Conservation (phyloP, 2,113 vertebrate genomes). For the Platysteira castanea region DNA sequence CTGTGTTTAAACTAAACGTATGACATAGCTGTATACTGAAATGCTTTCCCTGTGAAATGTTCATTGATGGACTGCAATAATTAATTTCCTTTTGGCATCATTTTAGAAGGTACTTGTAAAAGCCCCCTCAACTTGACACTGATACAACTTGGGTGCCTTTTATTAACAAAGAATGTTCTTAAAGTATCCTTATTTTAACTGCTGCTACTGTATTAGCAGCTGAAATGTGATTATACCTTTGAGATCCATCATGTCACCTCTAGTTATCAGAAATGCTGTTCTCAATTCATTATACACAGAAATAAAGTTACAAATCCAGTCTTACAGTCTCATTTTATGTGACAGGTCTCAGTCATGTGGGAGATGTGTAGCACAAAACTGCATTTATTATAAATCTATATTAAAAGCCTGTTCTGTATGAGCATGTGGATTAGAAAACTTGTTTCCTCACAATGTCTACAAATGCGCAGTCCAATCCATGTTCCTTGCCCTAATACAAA, state of each 20-base stretch:
- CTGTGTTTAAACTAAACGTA: background rate
- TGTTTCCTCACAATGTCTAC: background rate
- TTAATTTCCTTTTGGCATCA: background rate
- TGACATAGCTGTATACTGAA: background rate
- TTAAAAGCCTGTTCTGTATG: slow-evolving; percentile 4
- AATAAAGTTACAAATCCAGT: slow-evolving; percentile 7
- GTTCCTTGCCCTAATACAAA: background rate
- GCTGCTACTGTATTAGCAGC: background rate
- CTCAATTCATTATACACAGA: slow-evolving; percentile 2
- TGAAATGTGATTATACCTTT: slow-evolving; percentile 5
- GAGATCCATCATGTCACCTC: background rate
- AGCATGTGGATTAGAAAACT: background rate
- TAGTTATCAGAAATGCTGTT: background rate
- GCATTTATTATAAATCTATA: slow-evolving; percentile 13
- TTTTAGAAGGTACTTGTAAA: background rate
- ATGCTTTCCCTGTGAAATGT: background rate
- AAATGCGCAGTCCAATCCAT: background rate
- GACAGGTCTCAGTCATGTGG: background rate
- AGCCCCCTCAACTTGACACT: background rate
- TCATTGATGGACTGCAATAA: background rate
- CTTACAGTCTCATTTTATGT: background rate
- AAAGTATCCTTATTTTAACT: background rate
- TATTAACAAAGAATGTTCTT: background rate
- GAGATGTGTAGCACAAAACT: background rate
- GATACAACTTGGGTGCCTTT: background rate